phyloP scores from a whole-genome alignment of 2,797 vertebrate species.

The Anguilla pacifica region DNA sequence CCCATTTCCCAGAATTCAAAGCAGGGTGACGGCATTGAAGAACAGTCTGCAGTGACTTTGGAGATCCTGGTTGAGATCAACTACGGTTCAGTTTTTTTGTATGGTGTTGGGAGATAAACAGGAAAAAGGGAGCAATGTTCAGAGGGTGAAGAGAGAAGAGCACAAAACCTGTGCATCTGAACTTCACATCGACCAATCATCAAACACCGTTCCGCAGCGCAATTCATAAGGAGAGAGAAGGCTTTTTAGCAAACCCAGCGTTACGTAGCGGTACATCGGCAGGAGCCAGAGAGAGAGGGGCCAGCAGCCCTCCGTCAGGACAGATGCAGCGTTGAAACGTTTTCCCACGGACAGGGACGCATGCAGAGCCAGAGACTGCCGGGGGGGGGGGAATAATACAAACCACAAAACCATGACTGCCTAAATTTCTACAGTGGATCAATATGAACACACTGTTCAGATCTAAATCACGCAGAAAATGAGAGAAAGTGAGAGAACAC shows the following conservation, averaged over 20 bases:
- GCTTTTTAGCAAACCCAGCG: conserved; percentile 34
- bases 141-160: conserved; percentile 14
- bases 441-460: background rate
- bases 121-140: conserved; percentile 27
- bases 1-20: conserved; percentile 27
- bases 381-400: conserved; percentile 6
- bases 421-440: conserved; percentile 5
- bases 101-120: conserved; percentile 43
- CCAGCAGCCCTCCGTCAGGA: conserved; percentile 34
- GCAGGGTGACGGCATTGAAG: conserved; percentile 11
- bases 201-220: conserved; percentile 37
- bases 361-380: conserved; percentile 19
- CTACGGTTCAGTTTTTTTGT: conserved; percentile 28
- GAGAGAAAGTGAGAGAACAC: background rate
- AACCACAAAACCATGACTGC: conserved; percentile 11
- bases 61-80: conserved; percentile 19
- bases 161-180: conserved; percentile 38
- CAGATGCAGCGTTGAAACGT: conserved; percentile 37
- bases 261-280: conserved; percentile 16
- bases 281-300: conserved; percentile 22
- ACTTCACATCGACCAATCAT: conserved; percentile 30
- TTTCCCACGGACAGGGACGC: conserved; percentile 31
- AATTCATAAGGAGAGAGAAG: conserved; percentile 29
- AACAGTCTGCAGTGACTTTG: conserved; percentile 2
- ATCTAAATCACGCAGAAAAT: background rate